Conservation (phyloP, 2,113 vertebrate species). For the Rousettus leschenaultii region DNA sequence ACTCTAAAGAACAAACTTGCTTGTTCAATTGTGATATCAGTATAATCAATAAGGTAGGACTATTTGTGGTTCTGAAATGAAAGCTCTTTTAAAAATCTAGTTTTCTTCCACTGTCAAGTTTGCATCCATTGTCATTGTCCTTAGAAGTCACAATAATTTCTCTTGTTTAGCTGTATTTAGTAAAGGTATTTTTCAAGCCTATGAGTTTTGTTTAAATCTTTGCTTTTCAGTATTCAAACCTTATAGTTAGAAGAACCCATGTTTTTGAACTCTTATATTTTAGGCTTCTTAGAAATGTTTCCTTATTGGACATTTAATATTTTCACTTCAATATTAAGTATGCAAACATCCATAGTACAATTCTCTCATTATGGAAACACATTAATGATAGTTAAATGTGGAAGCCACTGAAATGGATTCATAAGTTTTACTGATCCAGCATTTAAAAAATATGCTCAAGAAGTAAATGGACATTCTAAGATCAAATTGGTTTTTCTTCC, state of each 20-base stretch:
- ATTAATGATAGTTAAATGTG: conserved; percentile 30
- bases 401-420: neutral
- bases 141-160: neutral
- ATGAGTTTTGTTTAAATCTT: neutral
- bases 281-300: conserved; percentile 14
- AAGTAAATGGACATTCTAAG: neutral
- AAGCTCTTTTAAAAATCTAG: conserved; percentile 37
- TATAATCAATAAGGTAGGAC: neutral
- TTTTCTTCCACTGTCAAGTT: neutral
- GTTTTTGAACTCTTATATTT: conserved; percentile 15
- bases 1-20: conserved; percentile 8
- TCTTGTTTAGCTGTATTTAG: neutral
- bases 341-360: neutral
- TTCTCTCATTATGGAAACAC: neutral
- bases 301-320: neutral
- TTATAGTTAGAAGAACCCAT: neutral
- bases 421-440: neutral
- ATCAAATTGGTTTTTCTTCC: neutral
- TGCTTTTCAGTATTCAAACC: conserved; percentile 11
- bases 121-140: neutral
- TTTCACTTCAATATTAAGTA: conserved; percentile 42
- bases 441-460: neutral
- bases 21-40: neutral
- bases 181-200: neutral
- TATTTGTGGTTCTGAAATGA: conserved; percentile 39